phyloP scores from a whole-genome alignment of 2,797 vertebrate genomes.

The Chrysolophus pictus region DNA sequence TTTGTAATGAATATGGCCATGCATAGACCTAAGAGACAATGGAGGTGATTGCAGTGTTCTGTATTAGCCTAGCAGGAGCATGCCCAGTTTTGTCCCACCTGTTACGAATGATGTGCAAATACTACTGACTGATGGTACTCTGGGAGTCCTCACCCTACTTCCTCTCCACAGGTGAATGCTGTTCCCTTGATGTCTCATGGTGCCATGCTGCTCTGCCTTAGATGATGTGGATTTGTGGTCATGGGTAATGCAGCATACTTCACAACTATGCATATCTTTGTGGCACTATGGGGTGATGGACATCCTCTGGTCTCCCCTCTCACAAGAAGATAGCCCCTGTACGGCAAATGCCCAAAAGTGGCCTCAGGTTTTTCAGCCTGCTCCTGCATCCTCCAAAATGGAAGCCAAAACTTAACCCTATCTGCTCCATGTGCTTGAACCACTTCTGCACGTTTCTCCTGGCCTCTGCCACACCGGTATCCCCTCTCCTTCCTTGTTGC shows the following conservation, averaged over 20 bases:
- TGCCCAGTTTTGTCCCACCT: neutral
- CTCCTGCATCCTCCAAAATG: rapidly evolving
- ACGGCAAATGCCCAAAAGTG: rapidly evolving
- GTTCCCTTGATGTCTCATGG: neutral
- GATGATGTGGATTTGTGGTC: neutral
- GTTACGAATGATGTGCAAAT: neutral
- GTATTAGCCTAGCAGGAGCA: rapidly evolving
- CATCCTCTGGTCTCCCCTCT: neutral
- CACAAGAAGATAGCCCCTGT: rapidly evolving
- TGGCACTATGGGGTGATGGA: neutral
- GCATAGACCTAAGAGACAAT: rapidly evolving
- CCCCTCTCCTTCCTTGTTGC: neutral
- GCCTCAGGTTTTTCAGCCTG: neutral
- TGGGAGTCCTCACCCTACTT: neutral
- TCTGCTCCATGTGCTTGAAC: rapidly evolving
- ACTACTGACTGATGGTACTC: neutral
- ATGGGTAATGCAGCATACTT: neutral
- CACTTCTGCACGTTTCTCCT: rapidly evolving
- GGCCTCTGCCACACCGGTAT: neutral
- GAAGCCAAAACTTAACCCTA: neutral
- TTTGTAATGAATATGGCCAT: rapidly evolving
- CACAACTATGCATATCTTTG: neutral
- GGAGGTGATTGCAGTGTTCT: neutral
- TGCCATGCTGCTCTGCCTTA: neutral
- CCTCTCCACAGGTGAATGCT: rapidly evolving